phyloP scores from a whole-genome alignment of 2,797 vertebrate species.

The Synaphobranchus kaupii region DNA sequence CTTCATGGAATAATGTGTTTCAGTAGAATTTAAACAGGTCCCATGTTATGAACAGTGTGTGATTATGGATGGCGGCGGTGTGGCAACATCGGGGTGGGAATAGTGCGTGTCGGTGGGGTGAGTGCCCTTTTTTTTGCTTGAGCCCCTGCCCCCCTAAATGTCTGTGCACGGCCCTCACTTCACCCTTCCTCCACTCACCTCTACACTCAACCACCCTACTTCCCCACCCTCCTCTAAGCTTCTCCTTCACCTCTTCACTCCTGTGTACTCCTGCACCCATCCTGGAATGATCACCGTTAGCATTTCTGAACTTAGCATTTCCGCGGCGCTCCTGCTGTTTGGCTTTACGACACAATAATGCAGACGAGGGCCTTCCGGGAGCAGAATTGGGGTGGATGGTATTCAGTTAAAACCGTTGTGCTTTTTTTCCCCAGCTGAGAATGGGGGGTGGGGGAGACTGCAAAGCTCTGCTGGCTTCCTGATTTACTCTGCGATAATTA shows the following conservation, averaged over 20 bases:
- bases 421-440: neutral
- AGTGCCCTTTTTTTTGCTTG: too few species aligned
- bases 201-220: neutral
- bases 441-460: neutral
- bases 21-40: too few species aligned
- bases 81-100: too few species aligned
- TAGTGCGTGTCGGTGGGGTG: too few species aligned
- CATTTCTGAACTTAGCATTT: neutral
- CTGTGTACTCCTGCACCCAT: neutral
- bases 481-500: conserved; percentile 34
- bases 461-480: conserved; percentile 7
- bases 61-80: too few species aligned
- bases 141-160: too few species aligned
- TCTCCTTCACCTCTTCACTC: neutral
- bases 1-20: too few species aligned
- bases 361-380: neutral
- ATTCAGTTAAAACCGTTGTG: neutral
- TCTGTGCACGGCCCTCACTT: too few species aligned
- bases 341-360: neutral
- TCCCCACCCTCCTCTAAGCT: neutral
- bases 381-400: neutral
- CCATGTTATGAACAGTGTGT: too few species aligned
- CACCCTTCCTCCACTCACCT: conserved; percentile 10
- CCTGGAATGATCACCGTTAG: neutral
- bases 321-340: neutral